Conservation (phyloP, 2,113 vertebrate genomes). For the Lanius collurio region DNA sequence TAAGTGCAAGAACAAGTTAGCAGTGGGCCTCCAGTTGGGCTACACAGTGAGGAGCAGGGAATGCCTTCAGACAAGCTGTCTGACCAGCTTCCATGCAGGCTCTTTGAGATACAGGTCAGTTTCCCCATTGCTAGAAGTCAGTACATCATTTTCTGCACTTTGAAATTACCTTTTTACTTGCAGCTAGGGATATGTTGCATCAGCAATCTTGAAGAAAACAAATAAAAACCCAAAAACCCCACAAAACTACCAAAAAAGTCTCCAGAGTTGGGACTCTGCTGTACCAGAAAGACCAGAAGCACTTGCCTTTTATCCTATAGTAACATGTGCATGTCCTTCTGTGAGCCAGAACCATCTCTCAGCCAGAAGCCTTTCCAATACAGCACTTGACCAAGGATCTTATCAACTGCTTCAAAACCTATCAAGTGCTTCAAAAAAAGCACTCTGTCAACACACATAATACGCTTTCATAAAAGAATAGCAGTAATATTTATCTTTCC, state of each 20-base stretch:
- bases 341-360: background rate
- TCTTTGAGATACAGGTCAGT: background rate
- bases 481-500: background rate
- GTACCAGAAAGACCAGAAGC: background rate
- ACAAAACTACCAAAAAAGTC: background rate
- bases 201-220: background rate
- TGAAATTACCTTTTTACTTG: background rate
- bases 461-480: background rate
- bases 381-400: background rate
- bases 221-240: fast-evolving
- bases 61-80: background rate
- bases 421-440: background rate
- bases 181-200: background rate
- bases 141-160: background rate
- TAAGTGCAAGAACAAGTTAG: background rate
- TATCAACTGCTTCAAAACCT: background rate
- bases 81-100: background rate
- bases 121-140: background rate
- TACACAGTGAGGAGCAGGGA: background rate
- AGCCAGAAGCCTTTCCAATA: background rate
- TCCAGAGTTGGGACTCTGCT: background rate
- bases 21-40: background rate
- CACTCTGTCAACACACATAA: background rate
- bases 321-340: background rate
- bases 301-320: background rate